phyloP scores from a whole-genome alignment of 1,140 invertebrate species.

The Euschistus heros region DNA sequence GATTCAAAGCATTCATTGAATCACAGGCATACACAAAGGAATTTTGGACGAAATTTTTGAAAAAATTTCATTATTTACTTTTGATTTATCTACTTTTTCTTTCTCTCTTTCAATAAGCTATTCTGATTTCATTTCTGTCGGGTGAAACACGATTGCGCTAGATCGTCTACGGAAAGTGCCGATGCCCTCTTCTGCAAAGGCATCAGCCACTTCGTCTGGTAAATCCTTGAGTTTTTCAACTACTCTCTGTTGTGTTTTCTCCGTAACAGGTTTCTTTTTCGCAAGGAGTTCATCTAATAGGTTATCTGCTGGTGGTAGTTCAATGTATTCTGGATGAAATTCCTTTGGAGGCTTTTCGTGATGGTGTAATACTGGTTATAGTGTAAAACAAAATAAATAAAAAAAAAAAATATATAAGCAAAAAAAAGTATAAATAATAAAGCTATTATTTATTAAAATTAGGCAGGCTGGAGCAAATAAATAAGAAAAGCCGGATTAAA shows the following conservation, averaged over 20 bases:
- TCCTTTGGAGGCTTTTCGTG: conserved; percentile 7
- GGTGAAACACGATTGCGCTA: not conserved
- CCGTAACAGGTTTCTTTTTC: not conserved
- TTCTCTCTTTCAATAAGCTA: not conserved
- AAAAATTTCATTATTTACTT: not conserved
- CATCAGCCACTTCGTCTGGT: not conserved
- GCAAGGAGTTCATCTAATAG: not conserved
- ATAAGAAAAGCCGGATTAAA: not conserved
- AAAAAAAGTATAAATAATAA: conserved; percentile 1
- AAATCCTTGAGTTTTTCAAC: not conserved
- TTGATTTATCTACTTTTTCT: not conserved
- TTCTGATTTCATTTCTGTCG: not conserved
- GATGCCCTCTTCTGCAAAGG: not conserved
- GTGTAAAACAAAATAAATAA: conserved; percentile 8
- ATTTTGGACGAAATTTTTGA: not conserved
- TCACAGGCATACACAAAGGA: not conserved
- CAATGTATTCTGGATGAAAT: conserved; percentile 12
- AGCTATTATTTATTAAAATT: not conserved
- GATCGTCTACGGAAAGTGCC: not conserved
- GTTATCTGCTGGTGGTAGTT: not conserved
- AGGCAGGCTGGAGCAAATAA: not conserved
- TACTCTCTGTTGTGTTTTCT: not conserved
- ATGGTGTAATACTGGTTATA: conserved; percentile 14
- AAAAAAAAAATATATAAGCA: not conserved
- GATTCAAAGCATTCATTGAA: not conserved